Conservation (phyloP, 2,797 vertebrate genomes). For the Graptemys geographica region DNA sequence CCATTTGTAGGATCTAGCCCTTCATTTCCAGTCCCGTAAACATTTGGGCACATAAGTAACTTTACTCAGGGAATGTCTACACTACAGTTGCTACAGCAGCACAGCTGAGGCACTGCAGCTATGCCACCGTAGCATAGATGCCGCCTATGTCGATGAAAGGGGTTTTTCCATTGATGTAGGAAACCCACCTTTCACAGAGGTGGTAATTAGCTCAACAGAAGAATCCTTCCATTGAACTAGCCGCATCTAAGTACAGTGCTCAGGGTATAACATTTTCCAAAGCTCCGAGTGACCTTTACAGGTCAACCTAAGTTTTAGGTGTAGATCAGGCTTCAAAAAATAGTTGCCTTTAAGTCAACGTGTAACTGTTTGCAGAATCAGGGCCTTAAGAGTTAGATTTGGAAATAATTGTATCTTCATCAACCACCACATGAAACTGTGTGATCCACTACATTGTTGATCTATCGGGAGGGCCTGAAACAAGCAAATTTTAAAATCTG, state of each 20-base stretch:
- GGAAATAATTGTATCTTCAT: background rate
- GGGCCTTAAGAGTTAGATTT: background rate
- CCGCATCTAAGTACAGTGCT: background rate
- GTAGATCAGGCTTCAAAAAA: background rate
- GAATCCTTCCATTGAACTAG: background rate
- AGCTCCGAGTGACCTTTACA: background rate
- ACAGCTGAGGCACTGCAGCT: background rate
- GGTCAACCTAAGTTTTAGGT: too few species aligned
- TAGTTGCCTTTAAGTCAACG: background rate
- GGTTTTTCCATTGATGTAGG: background rate
- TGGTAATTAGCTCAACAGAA: background rate
- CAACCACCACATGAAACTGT: background rate
- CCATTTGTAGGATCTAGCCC: background rate
- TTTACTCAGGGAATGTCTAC: background rate
- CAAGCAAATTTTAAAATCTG: background rate
- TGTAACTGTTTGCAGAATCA: background rate
- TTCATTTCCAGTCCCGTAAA: background rate
- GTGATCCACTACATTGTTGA: background rate
- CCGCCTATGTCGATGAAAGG: background rate
- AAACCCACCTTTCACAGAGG: background rate
- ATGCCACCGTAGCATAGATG: background rate
- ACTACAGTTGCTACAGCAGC: background rate
- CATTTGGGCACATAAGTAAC: background rate
- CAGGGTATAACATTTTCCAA: background rate
- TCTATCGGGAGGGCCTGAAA: background rate